phyloP scores from a whole-genome alignment of 1,140 invertebrate species.

The Penaeus japonicus region DNA sequence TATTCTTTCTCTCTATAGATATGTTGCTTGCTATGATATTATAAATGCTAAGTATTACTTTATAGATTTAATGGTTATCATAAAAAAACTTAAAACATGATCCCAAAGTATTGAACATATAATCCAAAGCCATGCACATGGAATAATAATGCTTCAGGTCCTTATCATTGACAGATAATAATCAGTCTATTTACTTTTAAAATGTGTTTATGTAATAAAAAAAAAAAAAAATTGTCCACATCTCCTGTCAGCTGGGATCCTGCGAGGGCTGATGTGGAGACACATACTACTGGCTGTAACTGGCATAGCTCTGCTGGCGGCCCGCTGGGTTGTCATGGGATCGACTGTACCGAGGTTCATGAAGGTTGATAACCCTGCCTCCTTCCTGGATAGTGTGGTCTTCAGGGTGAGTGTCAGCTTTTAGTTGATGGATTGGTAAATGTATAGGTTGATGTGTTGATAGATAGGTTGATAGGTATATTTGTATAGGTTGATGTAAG shows the following conservation, averaged over 20 bases:
- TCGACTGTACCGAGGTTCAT: conserved; percentile 59
- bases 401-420: conserved; percentile 48
- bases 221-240: not conserved
- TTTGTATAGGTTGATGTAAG: too few species aligned
- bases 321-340: conserved; percentile 58
- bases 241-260: conserved; percentile 2
- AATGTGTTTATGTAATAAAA: not conserved
- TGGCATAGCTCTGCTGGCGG: conserved; percentile 50
- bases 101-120: too few species aligned
- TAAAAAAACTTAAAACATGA: too few species aligned
- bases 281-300: conserved; percentile 51
- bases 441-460: too few species aligned
- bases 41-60: too few species aligned
- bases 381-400: conserved; percentile 55
- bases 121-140: too few species aligned
- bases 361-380: conserved; percentile 59
- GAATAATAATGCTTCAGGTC: too few species aligned
- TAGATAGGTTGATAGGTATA: too few species aligned
- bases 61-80: too few species aligned
- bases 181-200: not conserved
- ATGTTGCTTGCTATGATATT: too few species aligned
- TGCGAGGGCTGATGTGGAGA: conserved; percentile 38
- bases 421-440: not conserved
- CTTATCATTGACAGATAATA: too few species aligned
- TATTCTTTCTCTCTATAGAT: too few species aligned